Evolutionary conservation across 2,888 invertebrate genomes (phyloP), one percentile per base, ranked within the genome.

Genomic region (Hirtodrosophila histrioides): DNA sequence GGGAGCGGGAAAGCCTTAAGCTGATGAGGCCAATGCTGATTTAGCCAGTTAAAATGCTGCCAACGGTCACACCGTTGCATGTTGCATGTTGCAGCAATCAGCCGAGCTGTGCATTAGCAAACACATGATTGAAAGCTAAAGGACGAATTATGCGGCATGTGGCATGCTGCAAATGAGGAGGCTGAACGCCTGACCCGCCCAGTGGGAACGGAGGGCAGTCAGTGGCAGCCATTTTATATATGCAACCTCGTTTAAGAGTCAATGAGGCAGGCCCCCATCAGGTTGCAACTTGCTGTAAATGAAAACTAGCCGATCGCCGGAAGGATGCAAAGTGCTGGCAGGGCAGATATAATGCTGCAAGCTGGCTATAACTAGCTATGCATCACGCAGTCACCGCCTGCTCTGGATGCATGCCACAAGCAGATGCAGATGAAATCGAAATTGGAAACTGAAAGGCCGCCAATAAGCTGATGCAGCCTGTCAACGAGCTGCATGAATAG

Each of bases 71-170:
- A 27, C 6, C 2, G 17, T 17, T 17, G 17, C 17, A 17, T 27
- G 45, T 57, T 70, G 58, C 64, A 46, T 76, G 65, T 69, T 63
- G 51, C 62, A 71, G 78, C 74, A 78, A 84, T 81, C 82, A 76
- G 70, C 66, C 69, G 54, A 58, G 70, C 70, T 74, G 82, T 78
- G 81, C 81, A 84, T 81, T 78, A 84, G 69, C 79, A 75, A 77
- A 76, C 63, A 76, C 5, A 27, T 27, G 27, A 5, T 27, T 27
- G 2, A 27, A 6, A 27, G 27, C 76, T 41, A 73, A 72, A 53
- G 5, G 27, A 5, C 54, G 37, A 29, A 71, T 71, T 78, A 71
- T 67, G 75, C 75, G 71, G 29, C 41, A 67, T 45, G 51, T n/a
- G 45, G 45, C 40, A 65, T 27, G 27, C 4, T 27, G 27, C 27